These are phyloP conservation scores for Pardosa pseudoannulata DNA, from an alignment of 2,888 invertebrate species.

Conservation along the genomic window DNA sequence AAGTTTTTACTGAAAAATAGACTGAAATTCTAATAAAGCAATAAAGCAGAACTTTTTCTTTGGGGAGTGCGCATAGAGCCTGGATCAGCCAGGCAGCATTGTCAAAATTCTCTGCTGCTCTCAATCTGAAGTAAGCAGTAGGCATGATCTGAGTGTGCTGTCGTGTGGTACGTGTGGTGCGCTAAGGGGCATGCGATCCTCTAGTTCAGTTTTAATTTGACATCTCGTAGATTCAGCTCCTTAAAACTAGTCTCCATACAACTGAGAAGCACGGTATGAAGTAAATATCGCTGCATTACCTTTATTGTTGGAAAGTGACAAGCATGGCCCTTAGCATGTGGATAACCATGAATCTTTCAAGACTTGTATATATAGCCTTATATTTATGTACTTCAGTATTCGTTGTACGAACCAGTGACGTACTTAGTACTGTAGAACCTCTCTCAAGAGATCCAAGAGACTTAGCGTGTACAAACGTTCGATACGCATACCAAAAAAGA, in stretches of 20 bases:
- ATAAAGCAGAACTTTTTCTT: too few species aligned
- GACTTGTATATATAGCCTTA: constrained; percentile 17
- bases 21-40: too few species aligned
- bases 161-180: background rate
- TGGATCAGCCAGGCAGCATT: constrained; percentile 20
- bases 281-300: background rate
- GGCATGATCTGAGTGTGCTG: background rate
- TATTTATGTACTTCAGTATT: constrained; percentile 5
- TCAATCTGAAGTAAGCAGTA: background rate
- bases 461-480: constrained; percentile 19
- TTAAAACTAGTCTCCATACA: background rate
- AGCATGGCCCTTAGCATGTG: constrained; percentile 27
- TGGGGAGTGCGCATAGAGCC: background rate
- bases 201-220: background rate
- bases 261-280: background rate
- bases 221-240: background rate
- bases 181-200: background rate
- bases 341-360: constrained; percentile 10
- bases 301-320: background rate
- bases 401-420: constrained; percentile 7
- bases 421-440: constrained; percentile 19
- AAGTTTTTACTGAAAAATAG: too few species aligned
- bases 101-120: constrained; percentile 19
- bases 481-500: constrained; percentile 15
- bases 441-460: constrained; percentile 14